phyloP scores from a whole-genome alignment of 2,113 vertebrate genomes.

The Porphyrio hochstetteri region DNA sequence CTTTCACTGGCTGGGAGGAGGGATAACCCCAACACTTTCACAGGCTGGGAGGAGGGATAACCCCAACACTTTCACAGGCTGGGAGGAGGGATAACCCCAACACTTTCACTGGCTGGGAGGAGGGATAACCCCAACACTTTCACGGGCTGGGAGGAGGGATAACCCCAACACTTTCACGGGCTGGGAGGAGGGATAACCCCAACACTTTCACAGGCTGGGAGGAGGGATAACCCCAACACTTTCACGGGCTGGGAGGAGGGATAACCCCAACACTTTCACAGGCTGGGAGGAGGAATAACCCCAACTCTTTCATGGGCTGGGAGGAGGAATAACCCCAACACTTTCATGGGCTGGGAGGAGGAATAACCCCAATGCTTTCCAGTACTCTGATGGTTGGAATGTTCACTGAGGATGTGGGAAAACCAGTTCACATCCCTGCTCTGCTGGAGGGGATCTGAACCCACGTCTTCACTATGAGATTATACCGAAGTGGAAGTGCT shows the following conservation, averaged over 20 bases:
- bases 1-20: neutral
- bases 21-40: neutral
- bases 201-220: neutral
- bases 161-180: neutral
- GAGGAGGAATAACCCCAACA: neutral
- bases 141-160: neutral
- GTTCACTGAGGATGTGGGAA: neutral
- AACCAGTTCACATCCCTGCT: constrained; percentile 25
- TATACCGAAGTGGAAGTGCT: neutral
- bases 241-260: neutral
- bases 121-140: neutral
- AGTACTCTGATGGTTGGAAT: neutral
- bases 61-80: neutral
- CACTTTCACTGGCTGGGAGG: neutral
- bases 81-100: neutral
- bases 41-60: neutral
- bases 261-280: neutral
- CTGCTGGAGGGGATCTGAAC: neutral
- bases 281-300: neutral
- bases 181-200: neutral
- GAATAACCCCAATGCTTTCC: neutral
- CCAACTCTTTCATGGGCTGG: neutral
- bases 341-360: neutral
- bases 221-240: neutral
- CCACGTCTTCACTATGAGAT: neutral